These are phyloP conservation scores for Sebastes paucispinis DNA, from an alignment of 2,797 vertebrate genomes.

Conservation along the genomic window DNA sequence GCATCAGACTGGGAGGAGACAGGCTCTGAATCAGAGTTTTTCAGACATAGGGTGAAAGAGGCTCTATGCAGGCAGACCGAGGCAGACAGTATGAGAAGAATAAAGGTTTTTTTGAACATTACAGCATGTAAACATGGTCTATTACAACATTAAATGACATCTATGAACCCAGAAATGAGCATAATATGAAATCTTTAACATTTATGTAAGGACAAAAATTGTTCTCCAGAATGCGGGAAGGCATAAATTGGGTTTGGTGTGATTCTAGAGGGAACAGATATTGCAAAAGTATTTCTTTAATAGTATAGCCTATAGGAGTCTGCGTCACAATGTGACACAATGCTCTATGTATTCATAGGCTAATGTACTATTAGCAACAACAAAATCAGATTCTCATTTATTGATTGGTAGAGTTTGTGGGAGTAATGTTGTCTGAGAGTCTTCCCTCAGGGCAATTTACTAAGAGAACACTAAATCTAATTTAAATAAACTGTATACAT, in stretches of 20 bases:
- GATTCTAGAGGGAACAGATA: conserved; percentile 26
- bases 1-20: no score
- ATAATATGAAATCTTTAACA: neutral
- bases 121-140: no score
- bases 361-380: neutral
- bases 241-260: conserved; percentile 11
- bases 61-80: no score
- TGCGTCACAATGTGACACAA: neutral
- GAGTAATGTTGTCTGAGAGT: neutral
- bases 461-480: neutral
- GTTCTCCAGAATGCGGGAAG: conserved; percentile 12
- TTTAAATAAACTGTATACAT: neutral
- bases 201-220: conserved; percentile 65
- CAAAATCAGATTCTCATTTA: neutral
- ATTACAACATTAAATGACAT: no score
- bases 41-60: no score
- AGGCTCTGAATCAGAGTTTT: no score
- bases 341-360: neutral
- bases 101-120: no score
- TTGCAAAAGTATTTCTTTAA: neutral
- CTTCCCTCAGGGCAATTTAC: neutral
- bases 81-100: no score
- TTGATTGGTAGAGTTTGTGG: neutral
- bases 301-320: neutral
- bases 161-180: no score